Evolutionary conservation across 1,140 invertebrate species (phyloP), one percentile per base, ranked within the genome.

Genomic region (Psilanteris sp.): DNA sequence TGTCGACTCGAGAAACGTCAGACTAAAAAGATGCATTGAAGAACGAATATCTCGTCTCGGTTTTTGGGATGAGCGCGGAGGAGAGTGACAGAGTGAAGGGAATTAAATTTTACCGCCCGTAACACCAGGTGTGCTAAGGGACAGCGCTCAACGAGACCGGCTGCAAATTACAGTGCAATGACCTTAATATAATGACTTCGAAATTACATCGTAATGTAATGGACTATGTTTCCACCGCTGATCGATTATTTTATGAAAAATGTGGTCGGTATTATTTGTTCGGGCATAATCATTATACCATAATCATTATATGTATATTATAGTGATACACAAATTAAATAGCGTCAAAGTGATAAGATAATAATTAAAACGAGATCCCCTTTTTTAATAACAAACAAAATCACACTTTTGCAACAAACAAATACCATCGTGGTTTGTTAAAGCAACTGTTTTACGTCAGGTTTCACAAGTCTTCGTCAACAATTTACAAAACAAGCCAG

Each of bases 101-200:
- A 67, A 77, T 77, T 68, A 64, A 61, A 62, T 77, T 72, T 77
- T 67, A 77, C 54, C 67, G 41, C 68, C 55, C 75, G 75, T 77
- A 72, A 72, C 75, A 57, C 75, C 76, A 78, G 76, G 76, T 78
- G 76, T 66, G 66, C 64, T 66, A 41, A 64, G 59, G 66, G 76
- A 66, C 70, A 70, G 48, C 39, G 32, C 37, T 64, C 46, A 41
- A 1, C 34, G 54, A 66, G 50, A 74, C 70, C 59, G 46, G 59
- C 70, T 78, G 70, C 70, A 70, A 70, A 78, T 78, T 78, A 66
- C 70, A 70, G 76, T 64, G 64, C 64, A 73, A 70, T 78, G 76
- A 73, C 76, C 64, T 77, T 77, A 77, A 71, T 71, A 67, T 71
- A 77, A 77, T 77, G 59, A 77, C 66, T 71, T 67, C 22, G 59